Evolutionary conservation across 2,797 vertebrate genomes (phyloP).

Genomic region (Coreius guichenoti): DNA sequence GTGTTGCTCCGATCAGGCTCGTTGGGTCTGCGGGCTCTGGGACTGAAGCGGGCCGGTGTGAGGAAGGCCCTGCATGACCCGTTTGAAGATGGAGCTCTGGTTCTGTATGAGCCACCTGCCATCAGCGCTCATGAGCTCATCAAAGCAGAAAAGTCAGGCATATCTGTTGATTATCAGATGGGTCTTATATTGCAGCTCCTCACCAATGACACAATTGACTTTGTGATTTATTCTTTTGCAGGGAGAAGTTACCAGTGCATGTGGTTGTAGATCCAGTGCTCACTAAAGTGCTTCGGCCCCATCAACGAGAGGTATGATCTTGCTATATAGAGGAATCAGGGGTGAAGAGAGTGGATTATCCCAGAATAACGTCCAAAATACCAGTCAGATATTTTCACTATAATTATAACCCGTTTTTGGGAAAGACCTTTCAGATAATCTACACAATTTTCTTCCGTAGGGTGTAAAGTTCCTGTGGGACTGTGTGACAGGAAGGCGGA

Average conservation of each 20-base stretch:
- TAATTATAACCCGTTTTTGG: not conserved
- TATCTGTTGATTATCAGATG: not conserved
- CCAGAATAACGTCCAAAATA: not conserved
- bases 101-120: slow-evolving; percentile 88
- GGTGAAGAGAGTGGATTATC: not conserved
- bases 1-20: slow-evolving; percentile 76
- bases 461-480: slow-evolving; percentile 98
- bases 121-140: slow-evolving; percentile 89
- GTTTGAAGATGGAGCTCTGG: slow-evolving; percentile 90
- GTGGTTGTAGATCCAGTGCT: slow-evolving; percentile 97
- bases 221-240: slow-evolving; percentile 63
- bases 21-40: slow-evolving; percentile 86
- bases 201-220: not conserved
- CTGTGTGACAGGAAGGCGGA: slow-evolving; percentile 91
- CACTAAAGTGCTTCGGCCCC: slow-evolving; percentile 89
- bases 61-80: slow-evolving; percentile 93
- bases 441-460: slow-evolving; percentile 66
- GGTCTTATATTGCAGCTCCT: not conserved
- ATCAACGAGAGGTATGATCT: slow-evolving; percentile 93
- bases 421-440: not conserved
- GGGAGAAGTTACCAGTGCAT: slow-evolving; percentile 92
- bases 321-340: not conserved
- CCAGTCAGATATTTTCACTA: not conserved
- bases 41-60: slow-evolving; percentile 88
- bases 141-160: slow-evolving; percentile 93